Evolutionary conservation across 1,140 invertebrate species (phyloP), one percentile per base, ranked within the genome.

Genomic region (Drosophila trapezifrons): DNA sequence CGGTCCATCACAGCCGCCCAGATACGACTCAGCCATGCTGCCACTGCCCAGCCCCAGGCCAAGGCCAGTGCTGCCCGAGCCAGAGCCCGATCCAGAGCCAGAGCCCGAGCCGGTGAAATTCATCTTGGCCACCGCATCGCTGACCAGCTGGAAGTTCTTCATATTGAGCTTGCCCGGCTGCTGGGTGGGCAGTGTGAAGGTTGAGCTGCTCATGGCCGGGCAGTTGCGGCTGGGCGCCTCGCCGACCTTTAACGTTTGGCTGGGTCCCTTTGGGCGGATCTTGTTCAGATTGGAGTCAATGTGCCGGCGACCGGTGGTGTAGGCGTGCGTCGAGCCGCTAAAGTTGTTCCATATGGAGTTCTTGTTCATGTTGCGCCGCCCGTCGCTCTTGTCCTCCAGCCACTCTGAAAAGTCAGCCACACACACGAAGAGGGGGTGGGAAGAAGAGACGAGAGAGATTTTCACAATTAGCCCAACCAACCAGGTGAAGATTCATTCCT

Each of bases 121-220:
- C 95, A 97, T 95, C 80, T 95, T 93, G 38, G 95, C 95, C 80
- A 94, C 85, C 1, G 96, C 97, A 91, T 97, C 96, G 71, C 96
- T 97, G 15, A 98, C 96, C 87, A 97, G 95, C 22, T 96, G 95
- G 92, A 96, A 98, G 91, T 97, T 97, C 92, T 97, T 97, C 93
- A 98, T 94, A 91, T 98, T 97, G 78, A 98, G 93, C 93, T 97
- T 98, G 52, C 97, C 97, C 8, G 97, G 96, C 94, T 97, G 96
- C 93, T 96, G 91, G 52, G 82, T 86, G 83, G 82, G 82, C 62
- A 86, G 71, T 35, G 82, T 85, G 46, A 84, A 90, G 20, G 85
- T 86, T 25, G 90, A 91, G 63, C 79, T 86, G 75, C 82, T 90
- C 84, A 83, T 80, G 9, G 77, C 72, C 42, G 73, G 73, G 76